Base-by-base conservation (phyloP, 2,888 invertebrate genomes). In the Sympetrum striolatum region DNA sequence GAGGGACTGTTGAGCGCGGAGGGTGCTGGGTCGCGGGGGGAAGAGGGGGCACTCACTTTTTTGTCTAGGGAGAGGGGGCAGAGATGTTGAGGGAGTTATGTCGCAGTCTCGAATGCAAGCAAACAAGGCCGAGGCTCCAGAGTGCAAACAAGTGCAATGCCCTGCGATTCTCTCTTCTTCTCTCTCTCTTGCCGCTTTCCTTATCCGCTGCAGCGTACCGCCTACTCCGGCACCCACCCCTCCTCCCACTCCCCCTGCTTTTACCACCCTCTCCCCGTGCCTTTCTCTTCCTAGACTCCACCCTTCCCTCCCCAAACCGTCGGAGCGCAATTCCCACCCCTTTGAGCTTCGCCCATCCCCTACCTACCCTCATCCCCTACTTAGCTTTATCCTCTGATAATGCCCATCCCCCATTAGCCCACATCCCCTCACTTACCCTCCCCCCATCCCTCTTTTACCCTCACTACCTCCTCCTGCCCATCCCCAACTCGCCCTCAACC, bases 101-200 rank as follows among this genome's bases (percentile, higher is more conserved):
- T 92, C 92, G 92, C 92, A 90, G 92, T 91, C 91, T 92, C 92
- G 91, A 92, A 86, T 92, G 92, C 92, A 92, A 92, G 90, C 92
- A 90, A 90, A 91, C 91, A 81, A 90, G 92, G 92, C 39, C 58
- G 53, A 31, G 60, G 37, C 81, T 53, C 73, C 82, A 53, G 90
- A 79, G 53, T 73, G 44, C 37, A 81, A 81, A 90, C 48, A 73
- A 60, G 81, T 81, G 81, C 81, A 90, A 79, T 90, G 81, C 82
- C 81, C 80, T 80, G 81, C 90, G 79, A 48, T 90, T 91, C 91
- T 91, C 86, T 79, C 90, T 79, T 90, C 90, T 80, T 90, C 79
- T 90, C 91, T 91, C 91, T 80, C 90, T 90, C 60, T 37, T 60
- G 22, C 86, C 73, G 73, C 31, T 60, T 60, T 86, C 60, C 53